Base-by-base conservation (phyloP, 2,113 vertebrate genomes). In the Oreochromis aureus region DNA sequence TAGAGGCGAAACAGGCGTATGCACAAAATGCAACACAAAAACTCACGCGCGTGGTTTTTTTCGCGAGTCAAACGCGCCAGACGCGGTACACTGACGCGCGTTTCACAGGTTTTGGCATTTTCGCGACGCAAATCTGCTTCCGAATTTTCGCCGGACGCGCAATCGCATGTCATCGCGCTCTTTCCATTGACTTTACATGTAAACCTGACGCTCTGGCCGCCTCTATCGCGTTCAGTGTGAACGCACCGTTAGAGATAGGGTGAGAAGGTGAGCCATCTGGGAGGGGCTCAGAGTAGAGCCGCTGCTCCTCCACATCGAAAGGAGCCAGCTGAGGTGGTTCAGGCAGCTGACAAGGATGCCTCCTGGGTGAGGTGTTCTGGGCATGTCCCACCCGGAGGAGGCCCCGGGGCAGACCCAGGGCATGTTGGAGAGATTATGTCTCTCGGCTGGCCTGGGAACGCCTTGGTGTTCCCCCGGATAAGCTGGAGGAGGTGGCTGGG, bases 301-400 rank as follows among this genome's bases (percentile, higher is more conserved):
- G 3, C 54, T 56, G 54, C n/a, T 56, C 0, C 54, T 56, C 22
- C 54, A 56, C 54, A 56, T 56, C 6, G 1, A 13, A 56, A 24
- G 22, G 54, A 56, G 22, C 54, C 54, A 24, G 11, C 2, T 13
- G 54, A 56, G n/a, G 22, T 24, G 11, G 54, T 56, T 55, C 2
- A 1, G n/a, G 2, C 54, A 4, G 0, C n/a, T 24, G 54, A 56
- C 2, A 24, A 10, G 51, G 19, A 54, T 3, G 39, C 5, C 0
- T 11, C 39, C 41, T 44, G 41, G 41, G 41, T 3, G 4, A 54
- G 51, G 1, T 54, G 19, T 54, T 54, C 19, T 1, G 3, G 19
- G 19, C 51, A 54, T 54, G 51, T 54, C 51, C 19, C 41, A 44
- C 2, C 11, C 0, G 41, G 11, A 12, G 41, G 41, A 6, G 41